Evolutionary conservation across 92 coral and sea anemone genomes (phyloP), one percentile per base, ranked within the genome.

Genomic region (Phenganax marumi): DNA sequence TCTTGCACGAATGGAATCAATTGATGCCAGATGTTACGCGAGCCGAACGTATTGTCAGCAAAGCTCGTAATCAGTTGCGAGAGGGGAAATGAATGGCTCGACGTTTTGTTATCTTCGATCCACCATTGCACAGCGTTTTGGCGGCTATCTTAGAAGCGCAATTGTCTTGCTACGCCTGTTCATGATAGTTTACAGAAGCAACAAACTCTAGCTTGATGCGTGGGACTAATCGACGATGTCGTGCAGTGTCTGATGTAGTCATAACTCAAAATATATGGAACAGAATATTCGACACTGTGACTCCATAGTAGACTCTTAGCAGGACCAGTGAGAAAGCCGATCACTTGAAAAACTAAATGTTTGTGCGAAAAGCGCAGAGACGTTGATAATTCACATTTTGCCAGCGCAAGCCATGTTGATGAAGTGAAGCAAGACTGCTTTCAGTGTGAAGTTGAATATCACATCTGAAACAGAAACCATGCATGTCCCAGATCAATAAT

Each of bases 11-110:
- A 23, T 23, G 23, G 26, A 75, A 76, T 25, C 51, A 54, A 76
- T 54, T 76, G 18, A 14, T 58, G 19, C 81, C 81, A 76, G 81
- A 76, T 76, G 81, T 76, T 49, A 39, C 26, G 50, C 69, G 50
- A 56, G 68, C 68, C 49, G 33, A 57, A 76, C 68, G 68, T 13
- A 76, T 76, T 56, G 81, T 54, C 81, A 76, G 81, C 81, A 57
- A 76, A 55, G 68, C 68, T 76, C 39, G 49, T 76, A 54, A 76
- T 76, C 81, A 54, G 81, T 51, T 50, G 10, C 17, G 17, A 52
- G 50, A 76, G 69, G 68, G 68, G 68, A 76, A 74, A 74, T 74
- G 51, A 74, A 74, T 74, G 52, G 79, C 47, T 8, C 47, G 56
- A 74, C 26, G 79, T 52, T 74, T 74, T 22, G 57, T 50, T 76